A percentile compares a stretch with the other conserved stretches of the same genome.
Conservation (phyloP, 2,888 invertebrate species). For the Brachycybe producta region DNA sequence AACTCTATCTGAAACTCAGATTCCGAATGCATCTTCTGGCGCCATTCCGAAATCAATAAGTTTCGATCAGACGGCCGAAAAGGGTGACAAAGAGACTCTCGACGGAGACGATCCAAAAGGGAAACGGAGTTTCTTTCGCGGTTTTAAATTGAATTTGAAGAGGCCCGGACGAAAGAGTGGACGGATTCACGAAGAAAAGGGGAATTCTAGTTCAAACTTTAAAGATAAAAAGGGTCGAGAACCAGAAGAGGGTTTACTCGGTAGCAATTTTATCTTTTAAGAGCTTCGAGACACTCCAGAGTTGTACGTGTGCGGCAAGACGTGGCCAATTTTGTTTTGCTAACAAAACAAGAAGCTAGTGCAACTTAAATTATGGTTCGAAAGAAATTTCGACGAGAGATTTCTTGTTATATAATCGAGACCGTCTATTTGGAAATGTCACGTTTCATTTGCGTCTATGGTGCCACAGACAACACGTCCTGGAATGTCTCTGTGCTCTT, state of each 20-base stretch:
- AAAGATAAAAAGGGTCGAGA: not conserved
- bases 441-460: too few relatives aligned
- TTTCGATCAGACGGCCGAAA: constrained; percentile 77
- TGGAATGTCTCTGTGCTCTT: not conserved
- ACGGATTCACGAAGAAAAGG: too few relatives aligned
- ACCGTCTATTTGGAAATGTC: too few relatives aligned
- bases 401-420: too few relatives aligned
- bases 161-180: constrained; percentile 15
- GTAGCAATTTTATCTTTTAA: too few relatives aligned
- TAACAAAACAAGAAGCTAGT: not conserved
- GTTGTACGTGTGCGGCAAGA: constrained; percentile 1
- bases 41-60: constrained; percentile 85
- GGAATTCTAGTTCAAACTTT: too few relatives aligned
- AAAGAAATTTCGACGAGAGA: too few relatives aligned
- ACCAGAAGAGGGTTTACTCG: not conserved
- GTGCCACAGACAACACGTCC: too few relatives aligned
- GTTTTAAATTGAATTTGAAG: constrained; percentile 51
- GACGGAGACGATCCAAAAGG: constrained; percentile 44
- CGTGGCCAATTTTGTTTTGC: not conserved
- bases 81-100: constrained; percentile 47
- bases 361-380: not conserved
- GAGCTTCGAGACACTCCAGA: too few relatives aligned
- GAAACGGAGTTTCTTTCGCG: constrained; percentile 56
- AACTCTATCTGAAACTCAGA: too few relatives aligned
- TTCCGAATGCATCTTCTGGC: constrained; percentile 36